Evolutionary conservation across 2,113 vertebrate species (phyloP).

Genomic region (Jaculus jaculus): DNA sequence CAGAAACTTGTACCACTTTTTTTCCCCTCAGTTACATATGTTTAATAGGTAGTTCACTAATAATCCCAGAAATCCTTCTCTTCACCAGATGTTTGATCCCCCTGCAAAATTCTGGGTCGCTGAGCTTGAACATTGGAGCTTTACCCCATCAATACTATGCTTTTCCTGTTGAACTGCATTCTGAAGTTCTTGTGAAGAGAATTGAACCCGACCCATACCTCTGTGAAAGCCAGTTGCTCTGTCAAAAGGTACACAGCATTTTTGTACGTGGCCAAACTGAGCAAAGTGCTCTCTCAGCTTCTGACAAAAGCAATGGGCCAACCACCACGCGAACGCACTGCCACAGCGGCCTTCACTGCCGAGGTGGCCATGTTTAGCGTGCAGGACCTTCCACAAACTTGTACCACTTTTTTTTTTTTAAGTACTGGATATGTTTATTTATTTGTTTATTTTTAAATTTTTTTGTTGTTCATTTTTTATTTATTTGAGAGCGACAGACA

Average conservation of each 20-base stretch:
- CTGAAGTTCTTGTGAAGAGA: constrained; percentile 83
- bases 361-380: constrained; percentile 44
- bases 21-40: constrained; percentile 76
- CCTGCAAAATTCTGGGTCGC: constrained; percentile 1
- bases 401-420: too few species aligned
- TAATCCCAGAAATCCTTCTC: constrained; percentile 52
- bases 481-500: too few species aligned
- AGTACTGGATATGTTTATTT: too few species aligned
- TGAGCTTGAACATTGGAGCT: constrained; percentile 74
- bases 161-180: constrained; percentile 89
- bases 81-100: constrained; percentile 55
- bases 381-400: rapidly evolving
- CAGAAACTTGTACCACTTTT: too few species aligned
- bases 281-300: not conserved
- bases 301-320: constrained; percentile 87
- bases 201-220: constrained; percentile 90
- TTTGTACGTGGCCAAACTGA: not conserved
- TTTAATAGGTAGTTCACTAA: constrained; percentile 39
- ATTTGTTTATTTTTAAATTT: too few species aligned
- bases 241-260: constrained; percentile 57
- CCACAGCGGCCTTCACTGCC: rapidly evolving
- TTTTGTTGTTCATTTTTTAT: too few species aligned
- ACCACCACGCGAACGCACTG: rapidly evolving
- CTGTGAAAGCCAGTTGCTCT: too few species aligned
- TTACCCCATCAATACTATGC: constrained; percentile 89